phyloP scores from a whole-genome alignment of 2,113 vertebrate genomes.

The Alexandromys fortis region DNA sequence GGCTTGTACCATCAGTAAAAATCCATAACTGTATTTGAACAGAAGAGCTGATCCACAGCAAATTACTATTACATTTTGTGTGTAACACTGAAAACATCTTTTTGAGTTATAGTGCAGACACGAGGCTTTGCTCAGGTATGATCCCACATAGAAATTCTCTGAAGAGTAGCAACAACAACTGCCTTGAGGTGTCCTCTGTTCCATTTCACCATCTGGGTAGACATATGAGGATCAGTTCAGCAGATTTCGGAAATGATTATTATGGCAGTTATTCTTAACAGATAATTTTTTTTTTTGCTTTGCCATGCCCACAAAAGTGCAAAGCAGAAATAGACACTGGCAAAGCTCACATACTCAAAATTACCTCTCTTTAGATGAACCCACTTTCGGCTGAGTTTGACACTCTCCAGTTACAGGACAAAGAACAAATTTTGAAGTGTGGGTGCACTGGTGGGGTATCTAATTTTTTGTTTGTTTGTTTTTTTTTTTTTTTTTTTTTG shows the following conservation, averaged over 20 bases:
- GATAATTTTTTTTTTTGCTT: slow-evolving; percentile 68
- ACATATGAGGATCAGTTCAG: slow-evolving; percentile 76
- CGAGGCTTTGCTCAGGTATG: slow-evolving; percentile 46
- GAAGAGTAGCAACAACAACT: slow-evolving; percentile 45
- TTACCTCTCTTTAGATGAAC: slow-evolving; percentile 57
- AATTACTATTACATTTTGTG: background rate
- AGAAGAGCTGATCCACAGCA: background rate
- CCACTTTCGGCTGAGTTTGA: slow-evolving; percentile 62
- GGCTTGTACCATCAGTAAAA: background rate
- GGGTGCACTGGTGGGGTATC: slow-evolving; percentile 79
- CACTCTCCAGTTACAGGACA: slow-evolving; percentile 77
- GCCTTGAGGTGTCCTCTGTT: slow-evolving; percentile 79
- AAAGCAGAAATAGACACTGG: slow-evolving; percentile 72
- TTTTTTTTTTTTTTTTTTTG: slow-evolving; percentile 66
- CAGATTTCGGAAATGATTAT: slow-evolving; percentile 77
- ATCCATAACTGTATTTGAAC: background rate
- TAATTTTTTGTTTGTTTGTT: slow-evolving; percentile 27
- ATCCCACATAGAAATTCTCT: slow-evolving; percentile 68
- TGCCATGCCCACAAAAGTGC: slow-evolving; percentile 78
- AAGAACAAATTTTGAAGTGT: slow-evolving; percentile 83
- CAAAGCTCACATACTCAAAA: slow-evolving; percentile 51
- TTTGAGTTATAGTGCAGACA: background rate
- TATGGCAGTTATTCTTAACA: slow-evolving; percentile 80
- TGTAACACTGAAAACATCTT: background rate
- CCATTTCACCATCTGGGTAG: slow-evolving; percentile 81